Evolutionary conservation across 1,140 invertebrate species (phyloP), one percentile per base, ranked within the genome.

Genomic region (Drosophila malerkotliana): DNA sequence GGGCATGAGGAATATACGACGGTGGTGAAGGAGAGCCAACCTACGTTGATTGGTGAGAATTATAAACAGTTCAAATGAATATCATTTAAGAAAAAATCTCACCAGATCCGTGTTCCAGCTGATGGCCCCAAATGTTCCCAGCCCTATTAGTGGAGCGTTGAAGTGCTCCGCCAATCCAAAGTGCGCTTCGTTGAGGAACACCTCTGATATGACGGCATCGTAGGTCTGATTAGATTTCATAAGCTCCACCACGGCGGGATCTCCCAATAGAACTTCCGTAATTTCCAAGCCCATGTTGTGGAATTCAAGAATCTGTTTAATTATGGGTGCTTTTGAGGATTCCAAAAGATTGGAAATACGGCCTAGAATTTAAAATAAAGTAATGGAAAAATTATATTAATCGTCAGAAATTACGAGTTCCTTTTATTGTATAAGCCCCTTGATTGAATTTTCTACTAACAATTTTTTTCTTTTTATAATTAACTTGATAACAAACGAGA

Each of bases 1-100:
- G 71, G 0, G 90, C 49, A 69, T 91, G 75, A 0, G 92, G 91
- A 9, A 92, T 81, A 54, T 92, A 93, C 0, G 92, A 92, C 1
- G 81, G 71, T 4, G 90, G 88, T 7, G 80, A 75, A 5, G 92
- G 92, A 24, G 92, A 90, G 0, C 89, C 92, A 28, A 92, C 89
- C 89, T 90, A 8, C 1, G 1, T 15, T 12, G 10, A 24, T n/a
- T 37, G 1, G 34, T 6, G 18, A 32, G 2, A 4, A 59, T 0
- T 0, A 8, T 14, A 18, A 18, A 47, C 26, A 8, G 39, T 9
- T 14, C 1, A 1, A 9, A 4, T 10, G 8, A 7, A n/a, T 1
- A 7, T 5, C 0, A 0, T 26, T 14, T n/a, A 18, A 0, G 1
- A 12, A 45, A 12, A 45, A 24, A 0, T 64, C 93, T 92, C 18